These are phyloP conservation scores for Oryzias curvinotus DNA, from an alignment of 2,113 vertebrate species.

Conservation along the genomic window DNA sequence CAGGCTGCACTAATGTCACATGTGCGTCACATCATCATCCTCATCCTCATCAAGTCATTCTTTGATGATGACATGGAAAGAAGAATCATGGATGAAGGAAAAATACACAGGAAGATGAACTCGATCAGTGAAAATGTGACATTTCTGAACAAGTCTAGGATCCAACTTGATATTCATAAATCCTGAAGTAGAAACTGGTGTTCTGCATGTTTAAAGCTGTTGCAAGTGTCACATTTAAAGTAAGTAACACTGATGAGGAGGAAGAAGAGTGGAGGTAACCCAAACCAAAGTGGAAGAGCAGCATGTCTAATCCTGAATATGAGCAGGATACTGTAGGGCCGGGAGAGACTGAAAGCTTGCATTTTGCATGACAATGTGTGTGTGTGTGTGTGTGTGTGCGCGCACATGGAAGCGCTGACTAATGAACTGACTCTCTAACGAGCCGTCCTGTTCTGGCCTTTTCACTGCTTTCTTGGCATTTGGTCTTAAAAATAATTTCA, in stretches of 20 bases:
- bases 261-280: conserved; percentile 37
- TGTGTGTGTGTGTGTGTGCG: conserved; percentile 11
- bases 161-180: too few relatives aligned
- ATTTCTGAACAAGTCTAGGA: background rate
- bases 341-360: conserved; percentile 33
- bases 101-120: background rate
- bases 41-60: too few relatives aligned
- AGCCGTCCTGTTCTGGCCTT: conserved; percentile 72
- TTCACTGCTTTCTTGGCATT: conserved; percentile 78
- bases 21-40: too few relatives aligned
- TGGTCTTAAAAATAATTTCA: conserved; percentile 81
- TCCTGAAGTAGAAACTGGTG: conserved; percentile 7
- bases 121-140: conserved; percentile 18
- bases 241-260: conserved; percentile 28
- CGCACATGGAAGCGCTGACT: conserved; percentile 58
- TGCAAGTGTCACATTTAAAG: conserved; percentile 49
- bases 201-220: conserved; percentile 33
- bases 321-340: conserved; percentile 20
- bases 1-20: too few relatives aligned
- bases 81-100: too few relatives aligned
- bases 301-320: conserved; percentile 34
- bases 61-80: too few relatives aligned
- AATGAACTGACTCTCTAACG: conserved; percentile 73
- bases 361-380: conserved; percentile 20
- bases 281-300: conserved; percentile 37